Evolutionary conservation across 2,888 invertebrate species (phyloP), one percentile per base, ranked within the genome.

Genomic region (Phortica okadai): DNA sequence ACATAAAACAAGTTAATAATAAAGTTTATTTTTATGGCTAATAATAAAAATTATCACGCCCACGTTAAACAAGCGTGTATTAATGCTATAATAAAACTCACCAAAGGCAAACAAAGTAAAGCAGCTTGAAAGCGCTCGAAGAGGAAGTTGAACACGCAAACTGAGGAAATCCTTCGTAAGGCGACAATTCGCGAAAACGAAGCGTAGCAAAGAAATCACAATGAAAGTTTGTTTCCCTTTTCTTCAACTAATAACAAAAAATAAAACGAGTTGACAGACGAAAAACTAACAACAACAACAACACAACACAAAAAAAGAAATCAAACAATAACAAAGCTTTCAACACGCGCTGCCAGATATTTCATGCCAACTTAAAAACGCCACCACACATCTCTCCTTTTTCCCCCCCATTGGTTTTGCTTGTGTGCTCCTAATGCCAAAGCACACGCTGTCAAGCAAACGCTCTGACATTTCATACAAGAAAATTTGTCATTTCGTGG

Each of bases 1-100:
- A 16, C 44, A 74, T 74, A 66, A 82, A 83, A 82, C 83, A 85
- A 85, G 83, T 86, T 86, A 86, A 85, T 86, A 85, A 85, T 85
- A 85, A 86, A 86, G 84, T 82, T 85, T 85, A 85, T 86, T 85
- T 85, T 85, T 86, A 85, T 86, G 82, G 86, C 84, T 80, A 83
- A 86, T 83, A 83, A 86, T 85, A 85, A 85, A 85, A 86, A 86
- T 85, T 85, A 86, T 85, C 85, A 85, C 85, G 85, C 86, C 85
- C 85, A 81, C 84, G 67, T 67, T 67, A 67, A 67, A 67, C 67
- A 67, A 42, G 44, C 67, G 67, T 67, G 44, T 21, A 67, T 42
- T 67, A 67, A 67, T 67, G 67, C 67, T 67, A 67, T 67, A 67
- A 67, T 82, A 85, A 77, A 76, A 72, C 76, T 79, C 85, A 84